phyloP scores from a whole-genome alignment of 2,888 invertebrate species.

The Lucinisca nassula region DNA sequence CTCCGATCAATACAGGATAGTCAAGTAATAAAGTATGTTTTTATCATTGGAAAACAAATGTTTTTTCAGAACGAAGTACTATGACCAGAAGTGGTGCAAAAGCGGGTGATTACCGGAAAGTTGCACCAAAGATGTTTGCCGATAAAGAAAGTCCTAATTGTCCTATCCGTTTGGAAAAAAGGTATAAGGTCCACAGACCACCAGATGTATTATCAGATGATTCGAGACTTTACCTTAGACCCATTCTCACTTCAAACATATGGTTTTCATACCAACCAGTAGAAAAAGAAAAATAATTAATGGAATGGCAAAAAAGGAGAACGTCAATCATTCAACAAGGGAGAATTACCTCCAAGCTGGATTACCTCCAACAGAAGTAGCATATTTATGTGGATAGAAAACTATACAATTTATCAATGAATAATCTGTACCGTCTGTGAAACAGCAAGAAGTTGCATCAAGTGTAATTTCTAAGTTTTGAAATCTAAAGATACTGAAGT shows the following conservation, averaged over 20 bases:
- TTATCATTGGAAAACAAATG: too few species aligned
- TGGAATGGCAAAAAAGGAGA: not conserved
- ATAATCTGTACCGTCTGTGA: constrained; percentile 4
- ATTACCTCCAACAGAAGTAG: not conserved
- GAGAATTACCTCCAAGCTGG: not conserved
- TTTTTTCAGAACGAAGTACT: not conserved
- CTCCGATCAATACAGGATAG: too few species aligned
- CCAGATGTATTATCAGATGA: not conserved
- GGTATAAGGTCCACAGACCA: not conserved
- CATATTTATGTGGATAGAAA: constrained; percentile 29
- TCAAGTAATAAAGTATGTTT: too few species aligned
- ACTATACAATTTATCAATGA: constrained; percentile 26
- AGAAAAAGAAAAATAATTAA: not conserved
- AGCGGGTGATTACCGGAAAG: not conserved
- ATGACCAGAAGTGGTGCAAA: not conserved
- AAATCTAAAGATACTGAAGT: not conserved
- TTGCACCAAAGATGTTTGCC: not conserved
- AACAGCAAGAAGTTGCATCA: not conserved
- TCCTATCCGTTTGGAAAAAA: not conserved
- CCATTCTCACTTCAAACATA: not conserved
- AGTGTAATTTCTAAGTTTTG: not conserved
- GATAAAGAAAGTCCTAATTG: not conserved
- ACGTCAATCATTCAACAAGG: constrained; percentile 12
- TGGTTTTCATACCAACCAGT: not conserved
- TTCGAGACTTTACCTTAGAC: not conserved